Base-by-base conservation (phyloP, 2,888 invertebrate genomes). In the Orthonychiurus folsomi region DNA sequence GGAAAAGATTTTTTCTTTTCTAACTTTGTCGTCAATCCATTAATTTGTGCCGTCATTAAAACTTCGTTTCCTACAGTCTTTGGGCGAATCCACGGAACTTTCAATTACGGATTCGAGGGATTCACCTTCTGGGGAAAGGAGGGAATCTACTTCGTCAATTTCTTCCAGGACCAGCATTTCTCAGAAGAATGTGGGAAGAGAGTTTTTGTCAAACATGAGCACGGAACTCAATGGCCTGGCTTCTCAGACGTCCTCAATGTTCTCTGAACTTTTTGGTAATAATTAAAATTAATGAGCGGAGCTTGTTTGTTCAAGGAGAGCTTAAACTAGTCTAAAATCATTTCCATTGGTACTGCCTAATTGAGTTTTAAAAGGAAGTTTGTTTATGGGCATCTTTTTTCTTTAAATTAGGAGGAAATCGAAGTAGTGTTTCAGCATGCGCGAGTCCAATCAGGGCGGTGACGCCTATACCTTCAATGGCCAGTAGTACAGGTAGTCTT, bases 171-270 rank as follows among this genome's bases (percentile, higher is more conserved):
- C 66, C 26, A 57, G 65, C 26, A 66, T 66, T 15, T 20, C 47
- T 24, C 58, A 61, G 5, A 56, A 48, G 5, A 23, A n/a, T n/a
- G 28, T 25, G 5, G 75, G 79, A 47, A 81, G 89, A 60, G 87
- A 89, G 79, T 89, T 94, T 80, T 87, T 95, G 79, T 86, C 92
- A 65, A 87, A 91, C 74, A 88, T 96, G 75, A 91, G 92, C 75
- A 91, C 86, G 28, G 95, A 96, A 76, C 82, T 96, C 61, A 93
- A 93, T 76, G 93, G 93, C 5, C 83, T 93, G 57, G 93, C 95
- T 23, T 88, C 92, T 1, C 92, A 94, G 69, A 94, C 93, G 0
- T 86, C 90, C 20, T 93, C 86, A 77, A 93, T 95, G 85, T 90
- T 96, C 76, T 92, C 92, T 61, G 95, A 93, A 77, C 84, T 96